Percentiles rank a stretch among this genome's conserved stretches.
These are phyloP conservation scores for Xiphophorus maculatus DNA, from an alignment of 2,113 vertebrate species.

Conservation along the genomic window DNA sequence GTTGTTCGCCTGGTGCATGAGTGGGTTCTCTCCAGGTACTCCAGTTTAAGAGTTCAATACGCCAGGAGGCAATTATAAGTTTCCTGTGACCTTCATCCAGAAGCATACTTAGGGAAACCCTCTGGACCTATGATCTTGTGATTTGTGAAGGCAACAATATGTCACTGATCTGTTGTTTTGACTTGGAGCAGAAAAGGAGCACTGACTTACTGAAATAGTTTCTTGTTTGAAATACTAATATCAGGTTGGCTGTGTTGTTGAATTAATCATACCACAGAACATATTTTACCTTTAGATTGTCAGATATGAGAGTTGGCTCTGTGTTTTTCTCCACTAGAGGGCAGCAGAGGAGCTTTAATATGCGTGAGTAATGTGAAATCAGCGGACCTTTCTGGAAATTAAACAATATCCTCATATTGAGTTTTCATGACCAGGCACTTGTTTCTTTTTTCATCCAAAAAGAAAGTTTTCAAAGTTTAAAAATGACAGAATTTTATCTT, in stretches of 20 bases:
- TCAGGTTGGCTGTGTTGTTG: background rate
- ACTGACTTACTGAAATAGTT: background rate
- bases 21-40: background rate
- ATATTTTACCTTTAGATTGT: background rate
- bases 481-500: background rate
- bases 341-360: background rate
- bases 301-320: background rate
- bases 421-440: background rate
- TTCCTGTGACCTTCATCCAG: too few relatives aligned
- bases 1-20: background rate
- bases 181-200: background rate
- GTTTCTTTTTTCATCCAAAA: background rate
- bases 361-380: too few relatives aligned
- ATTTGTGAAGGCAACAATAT: too few relatives aligned
- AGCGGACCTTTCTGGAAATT: background rate
- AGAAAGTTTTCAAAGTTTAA: background rate
- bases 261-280: background rate
- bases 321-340: slow-evolving; percentile 9
- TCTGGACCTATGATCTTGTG: too few relatives aligned
- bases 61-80: too few relatives aligned
- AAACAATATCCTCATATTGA: background rate
- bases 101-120: too few relatives aligned
- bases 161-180: background rate
- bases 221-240: background rate
- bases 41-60: too few relatives aligned